phyloP scores from a whole-genome alignment of 2,113 vertebrate species.

The Xiphias gladius region DNA sequence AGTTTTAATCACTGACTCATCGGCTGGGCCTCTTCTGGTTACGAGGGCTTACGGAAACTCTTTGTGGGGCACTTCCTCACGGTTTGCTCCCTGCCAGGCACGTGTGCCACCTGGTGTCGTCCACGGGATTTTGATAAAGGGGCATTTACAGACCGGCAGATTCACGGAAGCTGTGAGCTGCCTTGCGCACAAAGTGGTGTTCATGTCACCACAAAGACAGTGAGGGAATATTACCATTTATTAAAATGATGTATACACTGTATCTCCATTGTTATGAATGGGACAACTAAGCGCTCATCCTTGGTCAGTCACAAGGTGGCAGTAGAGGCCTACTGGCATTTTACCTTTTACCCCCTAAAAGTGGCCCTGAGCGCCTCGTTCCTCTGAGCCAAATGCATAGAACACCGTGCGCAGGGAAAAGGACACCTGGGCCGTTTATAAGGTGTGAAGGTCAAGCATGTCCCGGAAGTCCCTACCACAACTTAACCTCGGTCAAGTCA shows the following conservation, averaged over 20 bases:
- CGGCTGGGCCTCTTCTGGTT: neutral
- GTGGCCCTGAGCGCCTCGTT: conserved; percentile 33
- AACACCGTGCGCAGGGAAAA: conserved; percentile 9
- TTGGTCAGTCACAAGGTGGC: conserved; percentile 52
- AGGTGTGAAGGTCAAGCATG: conserved; percentile 50
- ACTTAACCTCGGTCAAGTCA: neutral
- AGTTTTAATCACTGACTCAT: neutral
- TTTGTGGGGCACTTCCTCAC: neutral
- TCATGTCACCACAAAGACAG: conserved; percentile 3
- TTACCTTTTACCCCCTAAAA: neutral
- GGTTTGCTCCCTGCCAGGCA: conserved; percentile 15
- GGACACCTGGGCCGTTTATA: conserved; percentile 29
- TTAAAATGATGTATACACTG: too few species aligned
- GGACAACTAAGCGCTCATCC: neutral
- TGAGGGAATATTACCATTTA: neutral
- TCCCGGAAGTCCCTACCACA: neutral
- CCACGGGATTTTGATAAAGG: conserved; percentile 31
- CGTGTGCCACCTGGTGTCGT: conserved; percentile 33
- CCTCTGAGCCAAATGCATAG: conserved; percentile 33
- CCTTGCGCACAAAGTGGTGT: neutral
- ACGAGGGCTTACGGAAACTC: conserved; percentile 19
- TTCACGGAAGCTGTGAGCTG: neutral
- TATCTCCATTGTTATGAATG: neutral
- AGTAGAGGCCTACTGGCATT: conserved; percentile 36
- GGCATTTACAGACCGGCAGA: conserved; percentile 9